These are phyloP conservation scores for Esox masquinongy DNA, from an alignment of 2,797 vertebrate species.

Conservation along the genomic window DNA sequence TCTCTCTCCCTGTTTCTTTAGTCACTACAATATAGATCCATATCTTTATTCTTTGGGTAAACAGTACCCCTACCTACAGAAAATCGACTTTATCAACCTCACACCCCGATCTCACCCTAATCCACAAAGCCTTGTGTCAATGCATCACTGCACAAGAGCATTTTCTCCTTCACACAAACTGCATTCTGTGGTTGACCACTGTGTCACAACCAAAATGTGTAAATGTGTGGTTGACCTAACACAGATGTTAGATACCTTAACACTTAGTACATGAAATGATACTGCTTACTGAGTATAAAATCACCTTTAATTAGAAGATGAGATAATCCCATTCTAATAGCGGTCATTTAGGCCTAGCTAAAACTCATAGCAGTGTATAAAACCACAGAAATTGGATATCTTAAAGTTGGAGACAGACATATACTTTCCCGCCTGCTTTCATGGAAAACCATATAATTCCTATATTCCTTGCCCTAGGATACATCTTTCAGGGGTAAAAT, in stretches of 20 bases:
- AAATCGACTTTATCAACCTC: not conserved
- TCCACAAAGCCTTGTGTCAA: constrained; percentile 11
- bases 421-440: constrained; percentile 20
- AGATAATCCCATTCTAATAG: not conserved
- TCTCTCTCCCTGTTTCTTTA: not conserved
- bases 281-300: not conserved
- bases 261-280: constrained; percentile 11
- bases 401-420: too few species aligned
- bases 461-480: constrained; percentile 68
- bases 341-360: too few species aligned
- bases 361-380: too few species aligned
- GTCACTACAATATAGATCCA: not conserved
- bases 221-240: constrained; percentile 30
- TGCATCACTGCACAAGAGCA: constrained; percentile 23
- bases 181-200: constrained; percentile 54
- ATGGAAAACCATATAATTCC: constrained; percentile 49
- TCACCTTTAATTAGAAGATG: constrained; percentile 10
- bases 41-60: not conserved
- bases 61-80: not conserved
- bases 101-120: too few species aligned
- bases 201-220: constrained; percentile 43
- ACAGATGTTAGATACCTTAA: not conserved
- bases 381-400: too few species aligned
- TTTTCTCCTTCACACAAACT: constrained; percentile 34
- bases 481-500: constrained; percentile 38